Base-by-base conservation (phyloP, 1,140 invertebrate genomes). In the Lasioglossum albipes region DNA sequence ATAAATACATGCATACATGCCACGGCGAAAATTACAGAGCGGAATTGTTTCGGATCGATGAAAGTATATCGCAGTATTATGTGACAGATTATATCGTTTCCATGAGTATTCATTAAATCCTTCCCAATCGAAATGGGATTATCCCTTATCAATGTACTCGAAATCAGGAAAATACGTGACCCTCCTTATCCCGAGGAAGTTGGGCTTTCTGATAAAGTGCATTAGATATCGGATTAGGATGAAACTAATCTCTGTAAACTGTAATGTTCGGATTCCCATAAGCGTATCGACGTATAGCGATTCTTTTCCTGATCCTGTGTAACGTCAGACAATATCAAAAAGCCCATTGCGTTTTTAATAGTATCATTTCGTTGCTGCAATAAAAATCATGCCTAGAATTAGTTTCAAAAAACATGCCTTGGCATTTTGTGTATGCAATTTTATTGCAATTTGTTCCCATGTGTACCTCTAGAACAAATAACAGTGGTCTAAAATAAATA, bases 81-180 rank as follows among this genome's bases (percentile, higher is more conserved):
- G 22, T 59, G 57, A 59, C 57, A n/a, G 57, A n/a, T 59, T 59
- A 59, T 9, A 9, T 59, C n/a, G 7, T 59, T 59, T n/a, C n/a
- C n/a, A 9, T 59, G 57, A 59, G n/a, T n/a, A n/a, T 59, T 59
- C n/a, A n/a, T 59, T 59, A 59, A 59, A 59, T 20, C 57, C 7
- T n/a, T n/a, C 7, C 0, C 57, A 2, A 59, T 59, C 18, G 57
- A 59, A 59, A 59, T n/a, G 2, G 57, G 57, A 59, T 59, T 59
- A 59, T 59, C n/a, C 57, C 57, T 59, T 59, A 59, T 59, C 57
- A n/a, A 59, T 59, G 57, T 59, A 59, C n/a, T n/a, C 57, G 20
- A 59, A n/a, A 59, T 59, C 57, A n/a, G 57, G 57, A 59, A 59
- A 59, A n/a, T 59, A 59, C 57, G 57, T 59, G 57, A 59, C 57